Base-by-base conservation (phyloP, 2,113 vertebrate species). In the Ondatra zibethicus region DNA sequence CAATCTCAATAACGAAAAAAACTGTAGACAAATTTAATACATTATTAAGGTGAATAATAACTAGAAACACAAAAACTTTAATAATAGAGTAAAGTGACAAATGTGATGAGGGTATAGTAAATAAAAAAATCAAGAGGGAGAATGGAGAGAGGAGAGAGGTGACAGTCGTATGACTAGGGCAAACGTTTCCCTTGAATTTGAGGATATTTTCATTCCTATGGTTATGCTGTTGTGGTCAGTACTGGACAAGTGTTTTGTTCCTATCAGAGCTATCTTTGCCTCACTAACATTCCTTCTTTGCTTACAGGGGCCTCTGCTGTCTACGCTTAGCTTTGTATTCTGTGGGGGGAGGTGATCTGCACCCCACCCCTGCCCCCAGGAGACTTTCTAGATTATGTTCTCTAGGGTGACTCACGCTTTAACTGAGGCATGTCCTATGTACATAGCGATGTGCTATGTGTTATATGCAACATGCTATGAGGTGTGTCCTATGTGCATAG, bases 351-450 rank as follows among this genome's bases (percentile, higher is more conserved):
- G 81, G 7, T 42, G 13, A 9, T 84, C 58, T 63, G 39, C 25
- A 10, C 3, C 25, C 13, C 7, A 10, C 50, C 36, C 10, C 19
- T 6, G 2, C 33, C 5, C 8, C 27, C 21, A 3, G 4, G 80
- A 82, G 36, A 61, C 80, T 29, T 58, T 52, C 52, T 81, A 6
- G 50, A 13, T 84, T 84, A 13, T 42, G 23, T 78, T 42, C 25
- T 36, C 14, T 42, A 25, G 7, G 58, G 81, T 61, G 10, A 27
- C 55, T 63, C 29, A 63, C 17, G n/a, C 10, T 42, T 84, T 63
- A 42, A 63, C 7, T 42, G 58, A 29, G 25, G 27, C 61, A 55
- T 39, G 21, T 27, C 80, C n/a, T 39, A 14, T 29, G 31, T 63
- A 7, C 13, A 27, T 9, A 63, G 55, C 5, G 5, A 61, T 63